phyloP scores from a whole-genome alignment of 2,797 vertebrate species.

The Forpus xanthops region DNA sequence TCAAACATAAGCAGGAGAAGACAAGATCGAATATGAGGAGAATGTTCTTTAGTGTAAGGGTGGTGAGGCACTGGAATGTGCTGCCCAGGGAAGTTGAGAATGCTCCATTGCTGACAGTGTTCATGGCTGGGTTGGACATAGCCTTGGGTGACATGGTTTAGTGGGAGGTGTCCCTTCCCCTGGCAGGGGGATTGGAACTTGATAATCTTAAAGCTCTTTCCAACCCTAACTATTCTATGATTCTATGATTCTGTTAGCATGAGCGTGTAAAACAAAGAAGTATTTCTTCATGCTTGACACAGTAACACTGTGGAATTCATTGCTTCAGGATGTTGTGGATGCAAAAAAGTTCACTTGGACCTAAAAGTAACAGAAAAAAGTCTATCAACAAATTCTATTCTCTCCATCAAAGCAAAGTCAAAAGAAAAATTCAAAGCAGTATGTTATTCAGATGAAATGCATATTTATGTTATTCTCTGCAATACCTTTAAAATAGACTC shows the following conservation, averaged over 20 bases:
- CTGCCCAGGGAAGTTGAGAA: too few relatives aligned
- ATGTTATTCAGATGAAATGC: neutral
- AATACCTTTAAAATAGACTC: neutral
- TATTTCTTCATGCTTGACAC: neutral
- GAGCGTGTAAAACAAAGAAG: neutral
- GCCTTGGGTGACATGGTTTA: too few relatives aligned
- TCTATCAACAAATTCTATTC: neutral
- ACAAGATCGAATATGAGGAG: too few relatives aligned
- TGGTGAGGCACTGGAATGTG: too few relatives aligned
- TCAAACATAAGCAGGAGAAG: too few relatives aligned
- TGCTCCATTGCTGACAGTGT: accelerated
- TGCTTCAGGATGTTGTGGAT: neutral
- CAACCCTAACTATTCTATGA: too few relatives aligned
- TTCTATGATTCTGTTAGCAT: neutral
- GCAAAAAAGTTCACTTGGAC: neutral
- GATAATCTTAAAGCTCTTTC: too few relatives aligned
- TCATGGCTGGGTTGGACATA: too few relatives aligned
- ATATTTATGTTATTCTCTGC: neutral
- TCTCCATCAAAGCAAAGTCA: neutral
- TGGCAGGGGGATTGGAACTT: too few relatives aligned
- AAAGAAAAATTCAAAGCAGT: neutral
- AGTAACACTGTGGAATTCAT: neutral
- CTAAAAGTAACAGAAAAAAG: neutral
- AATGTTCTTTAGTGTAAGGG: too few relatives aligned
- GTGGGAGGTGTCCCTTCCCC: too few relatives aligned